Evolutionary conservation across 2,797 vertebrate genomes (phyloP).

Genomic region (Pantherophis alleghaniensis): DNA sequence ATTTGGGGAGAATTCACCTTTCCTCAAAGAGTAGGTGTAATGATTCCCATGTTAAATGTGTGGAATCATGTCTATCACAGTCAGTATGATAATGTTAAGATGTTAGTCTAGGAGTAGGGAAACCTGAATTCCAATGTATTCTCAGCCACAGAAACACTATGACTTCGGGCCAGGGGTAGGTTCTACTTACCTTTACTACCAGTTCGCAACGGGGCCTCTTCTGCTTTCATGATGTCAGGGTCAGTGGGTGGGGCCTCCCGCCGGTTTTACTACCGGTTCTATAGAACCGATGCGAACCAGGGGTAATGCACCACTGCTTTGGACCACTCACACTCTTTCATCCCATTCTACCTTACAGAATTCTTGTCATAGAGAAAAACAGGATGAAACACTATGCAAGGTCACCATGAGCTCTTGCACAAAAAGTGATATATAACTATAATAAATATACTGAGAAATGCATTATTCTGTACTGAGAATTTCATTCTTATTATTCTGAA

Average conservation of each 20-base stretch:
- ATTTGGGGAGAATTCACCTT: too few species aligned
- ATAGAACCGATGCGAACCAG: too few species aligned
- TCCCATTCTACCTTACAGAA: background rate
- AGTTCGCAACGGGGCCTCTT: too few species aligned
- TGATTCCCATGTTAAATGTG: background rate
- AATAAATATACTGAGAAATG: background rate
- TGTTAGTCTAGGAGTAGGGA: background rate
- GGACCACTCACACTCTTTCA: background rate
- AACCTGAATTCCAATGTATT: background rate
- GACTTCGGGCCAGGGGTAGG: background rate
- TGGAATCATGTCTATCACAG: background rate
- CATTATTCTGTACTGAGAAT: background rate
- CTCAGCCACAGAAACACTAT: background rate
- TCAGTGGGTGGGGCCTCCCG: too few species aligned
- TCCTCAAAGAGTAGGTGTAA: too few species aligned
- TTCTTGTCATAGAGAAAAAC: background rate
- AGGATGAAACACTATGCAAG: background rate
- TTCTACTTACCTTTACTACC: too few species aligned
- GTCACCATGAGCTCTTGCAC: background rate
- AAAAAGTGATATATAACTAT: background rate
- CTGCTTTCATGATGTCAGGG: too few species aligned
- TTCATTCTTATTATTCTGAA: background rate
- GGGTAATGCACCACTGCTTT: too few species aligned
- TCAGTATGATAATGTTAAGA: background rate
- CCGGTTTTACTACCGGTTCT: too few species aligned